Evolutionary conservation across 2,888 invertebrate species (phyloP).

Genomic region (Ormyrus rosae): DNA sequence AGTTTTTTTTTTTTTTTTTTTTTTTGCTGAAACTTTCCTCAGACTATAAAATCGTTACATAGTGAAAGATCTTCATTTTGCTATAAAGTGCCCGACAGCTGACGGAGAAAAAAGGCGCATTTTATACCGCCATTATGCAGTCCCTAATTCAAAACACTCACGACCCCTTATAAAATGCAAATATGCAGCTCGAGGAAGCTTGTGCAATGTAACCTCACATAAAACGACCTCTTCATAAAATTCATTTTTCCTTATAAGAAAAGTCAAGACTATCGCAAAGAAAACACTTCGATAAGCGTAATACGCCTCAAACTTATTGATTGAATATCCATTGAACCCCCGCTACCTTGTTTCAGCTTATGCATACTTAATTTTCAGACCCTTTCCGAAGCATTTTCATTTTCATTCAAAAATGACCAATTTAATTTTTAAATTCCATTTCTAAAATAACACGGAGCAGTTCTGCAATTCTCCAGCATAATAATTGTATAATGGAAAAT

Average conservation of each 20-base stretch:
- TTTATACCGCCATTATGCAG: slow-evolving; percentile 53
- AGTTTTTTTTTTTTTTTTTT: slow-evolving; percentile 25
- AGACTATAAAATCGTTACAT: slow-evolving; percentile 41
- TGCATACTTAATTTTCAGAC: no score
- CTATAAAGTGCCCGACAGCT: slow-evolving; percentile 43
- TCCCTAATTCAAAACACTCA: slow-evolving; percentile 54
- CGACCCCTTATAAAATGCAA: slow-evolving; percentile 55
- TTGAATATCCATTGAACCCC: not conserved
- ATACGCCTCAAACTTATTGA: slow-evolving; percentile 10
- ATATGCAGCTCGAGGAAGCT: slow-evolving; percentile 38
- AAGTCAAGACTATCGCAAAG: slow-evolving; percentile 23
- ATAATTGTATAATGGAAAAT: no score
- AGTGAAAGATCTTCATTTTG: slow-evolving; percentile 43
- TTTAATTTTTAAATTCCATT: no score
- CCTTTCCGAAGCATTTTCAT: no score
- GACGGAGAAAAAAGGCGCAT: slow-evolving; percentile 37
- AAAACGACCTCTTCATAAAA: slow-evolving; percentile 47
- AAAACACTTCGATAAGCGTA: slow-evolving; percentile 14
- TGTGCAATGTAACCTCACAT: slow-evolving; percentile 26
- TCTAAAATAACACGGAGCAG: no score
- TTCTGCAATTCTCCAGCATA: no score
- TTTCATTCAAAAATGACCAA: no score
- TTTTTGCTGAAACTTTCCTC: slow-evolving; percentile 30
- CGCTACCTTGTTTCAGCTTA: no score
- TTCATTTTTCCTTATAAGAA: slow-evolving; percentile 40